Conservation (phyloP, 2,888 invertebrate genomes). For the Monopis laevigella region DNA sequence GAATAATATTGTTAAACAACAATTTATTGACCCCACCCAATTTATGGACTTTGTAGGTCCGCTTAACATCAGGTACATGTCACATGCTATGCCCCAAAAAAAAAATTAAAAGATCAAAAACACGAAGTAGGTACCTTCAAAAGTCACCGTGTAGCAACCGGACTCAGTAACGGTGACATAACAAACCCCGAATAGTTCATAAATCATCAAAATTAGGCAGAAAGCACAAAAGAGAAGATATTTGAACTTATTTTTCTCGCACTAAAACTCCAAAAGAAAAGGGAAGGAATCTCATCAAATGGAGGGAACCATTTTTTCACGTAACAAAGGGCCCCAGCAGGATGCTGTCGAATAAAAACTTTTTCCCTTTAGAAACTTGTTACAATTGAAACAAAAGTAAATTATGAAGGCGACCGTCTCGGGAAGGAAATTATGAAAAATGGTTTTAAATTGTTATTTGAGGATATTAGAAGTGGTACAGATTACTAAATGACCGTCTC, state of each 20-base stretch:
- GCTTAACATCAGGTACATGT: too few relatives aligned
- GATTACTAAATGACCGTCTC: too few relatives aligned
- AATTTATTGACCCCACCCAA: too few relatives aligned
- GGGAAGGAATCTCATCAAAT: constrained; percentile 32
- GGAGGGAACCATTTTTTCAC: constrained; percentile 23
- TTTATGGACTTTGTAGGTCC: too few relatives aligned
- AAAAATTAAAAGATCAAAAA: too few relatives aligned
- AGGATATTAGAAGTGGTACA: too few relatives aligned
- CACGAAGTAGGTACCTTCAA: too few relatives aligned
- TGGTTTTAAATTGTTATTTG: constrained; percentile 22
- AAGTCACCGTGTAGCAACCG: too few relatives aligned
- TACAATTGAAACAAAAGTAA: constrained; percentile 64
- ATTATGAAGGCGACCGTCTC: constrained; percentile 36
- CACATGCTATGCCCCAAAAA: too few relatives aligned
- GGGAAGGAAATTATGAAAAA: constrained; percentile 48
- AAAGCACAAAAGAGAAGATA: neutral
- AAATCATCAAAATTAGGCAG: neutral
- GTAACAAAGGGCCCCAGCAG: constrained; percentile 19
- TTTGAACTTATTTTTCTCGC: constrained; percentile 10
- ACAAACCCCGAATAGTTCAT: too few relatives aligned
- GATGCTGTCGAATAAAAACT: constrained; percentile 44
- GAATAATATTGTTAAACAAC: too few relatives aligned
- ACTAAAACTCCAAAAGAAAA: constrained; percentile 22
- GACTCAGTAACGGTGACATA: too few relatives aligned
- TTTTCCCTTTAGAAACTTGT: constrained; percentile 33